A percentile compares a stretch with the other conserved stretches of the same genome.
phyloP scores from a whole-genome alignment of 2,888 invertebrate genomes.

The Empis livida region DNA sequence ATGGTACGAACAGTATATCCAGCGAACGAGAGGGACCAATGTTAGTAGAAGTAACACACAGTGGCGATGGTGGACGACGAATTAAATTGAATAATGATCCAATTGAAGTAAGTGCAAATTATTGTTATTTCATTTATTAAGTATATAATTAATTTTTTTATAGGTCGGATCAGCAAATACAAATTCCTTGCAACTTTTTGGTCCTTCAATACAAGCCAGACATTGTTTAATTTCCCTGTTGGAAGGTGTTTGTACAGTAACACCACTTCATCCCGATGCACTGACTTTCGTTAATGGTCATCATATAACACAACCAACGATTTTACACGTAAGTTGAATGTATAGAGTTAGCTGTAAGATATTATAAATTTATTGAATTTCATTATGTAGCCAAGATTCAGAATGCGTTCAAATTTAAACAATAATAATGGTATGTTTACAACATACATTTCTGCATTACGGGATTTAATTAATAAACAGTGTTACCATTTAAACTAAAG shows the following conservation, averaged over 20 bases:
- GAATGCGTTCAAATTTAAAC: no score
- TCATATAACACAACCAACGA: slow-evolving; percentile 82
- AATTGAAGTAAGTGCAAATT: slow-evolving; percentile 43
- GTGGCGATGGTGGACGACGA: slow-evolving; percentile 45
- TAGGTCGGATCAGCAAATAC: slow-evolving; percentile 68
- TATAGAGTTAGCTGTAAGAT: no score
- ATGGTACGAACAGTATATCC: slow-evolving; percentile 42
- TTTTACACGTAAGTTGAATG: slow-evolving; percentile 53
- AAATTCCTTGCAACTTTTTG: slow-evolving; percentile 64
- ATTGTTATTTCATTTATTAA: no score
- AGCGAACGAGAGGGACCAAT: slow-evolving; percentile 55
- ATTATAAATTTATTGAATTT: no score
- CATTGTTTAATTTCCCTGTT: slow-evolving; percentile 92
- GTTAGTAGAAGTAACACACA: slow-evolving; percentile 44
- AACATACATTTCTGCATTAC: no score
- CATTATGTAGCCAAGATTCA: no score
- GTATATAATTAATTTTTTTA: slow-evolving; percentile 5
- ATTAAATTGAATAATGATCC: slow-evolving; percentile 48
- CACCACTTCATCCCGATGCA: slow-evolving; percentile 86
- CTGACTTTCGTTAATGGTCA: slow-evolving; percentile 91
- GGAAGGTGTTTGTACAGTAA: slow-evolving; percentile 85
- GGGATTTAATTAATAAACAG: no score
- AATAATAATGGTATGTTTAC: no score
- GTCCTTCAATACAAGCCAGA: slow-evolving; percentile 82
- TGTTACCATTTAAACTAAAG: no score